phyloP scores from a whole-genome alignment of 53 echinoderm and acorn worm species.

The Patiria pectinifera region DNA sequence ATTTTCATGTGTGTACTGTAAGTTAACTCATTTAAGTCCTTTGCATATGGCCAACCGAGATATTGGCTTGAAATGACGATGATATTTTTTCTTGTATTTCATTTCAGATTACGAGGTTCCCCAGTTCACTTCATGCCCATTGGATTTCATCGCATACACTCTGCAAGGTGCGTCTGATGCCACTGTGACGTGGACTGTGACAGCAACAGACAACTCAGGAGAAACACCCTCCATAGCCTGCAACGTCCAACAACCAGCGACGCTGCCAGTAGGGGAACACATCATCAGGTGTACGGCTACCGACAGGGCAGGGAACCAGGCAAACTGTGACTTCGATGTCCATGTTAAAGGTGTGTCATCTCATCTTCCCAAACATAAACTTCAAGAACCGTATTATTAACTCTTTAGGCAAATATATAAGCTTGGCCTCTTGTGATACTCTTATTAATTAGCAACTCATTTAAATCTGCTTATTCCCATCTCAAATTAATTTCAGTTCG shows the following conservation, averaged over 20 bases:
- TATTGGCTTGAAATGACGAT: background rate
- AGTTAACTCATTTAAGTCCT: too few relatives aligned
- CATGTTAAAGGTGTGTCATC: constrained; percentile 66
- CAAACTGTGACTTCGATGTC: constrained; percentile 56
- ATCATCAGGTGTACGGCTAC: constrained; percentile 60
- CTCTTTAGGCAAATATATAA: background rate
- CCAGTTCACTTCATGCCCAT: constrained; percentile 71
- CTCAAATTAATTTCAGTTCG: constrained; percentile 53
- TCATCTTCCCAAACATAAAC: background rate
- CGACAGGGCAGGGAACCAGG: constrained; percentile 61
- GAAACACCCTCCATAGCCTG: constrained; percentile 60
- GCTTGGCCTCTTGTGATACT: too few relatives aligned
- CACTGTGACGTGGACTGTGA: constrained; percentile 72
- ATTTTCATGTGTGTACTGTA: too few relatives aligned
- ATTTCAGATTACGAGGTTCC: constrained; percentile 74
- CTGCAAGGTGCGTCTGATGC: constrained; percentile 47
- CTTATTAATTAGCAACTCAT: background rate
- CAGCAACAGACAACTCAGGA: constrained; percentile 76
- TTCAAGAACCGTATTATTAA: background rate
- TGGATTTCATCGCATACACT: constrained; percentile 68
- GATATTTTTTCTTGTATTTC: background rate
- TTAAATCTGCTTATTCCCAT: background rate
- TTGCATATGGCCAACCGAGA: too few relatives aligned
- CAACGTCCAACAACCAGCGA: constrained; percentile 8
- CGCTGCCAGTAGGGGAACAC: constrained; percentile 61